These are phyloP conservation scores for Cheilosia scutellata DNA, from an alignment of 2,888 invertebrate genomes.

Conservation along the genomic window DNA sequence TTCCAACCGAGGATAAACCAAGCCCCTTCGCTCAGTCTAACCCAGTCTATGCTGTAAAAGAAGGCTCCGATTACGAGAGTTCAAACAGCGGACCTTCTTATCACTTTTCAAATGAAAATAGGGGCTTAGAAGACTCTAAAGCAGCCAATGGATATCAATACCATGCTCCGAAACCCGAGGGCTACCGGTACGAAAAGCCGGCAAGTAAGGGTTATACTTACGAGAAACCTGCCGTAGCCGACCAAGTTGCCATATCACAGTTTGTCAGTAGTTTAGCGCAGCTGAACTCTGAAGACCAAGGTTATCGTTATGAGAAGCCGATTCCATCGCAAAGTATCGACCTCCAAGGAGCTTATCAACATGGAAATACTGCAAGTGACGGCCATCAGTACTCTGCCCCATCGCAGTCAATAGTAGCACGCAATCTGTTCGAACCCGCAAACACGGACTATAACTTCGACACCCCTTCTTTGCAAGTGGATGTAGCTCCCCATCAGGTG, in stretches of 20 bases:
- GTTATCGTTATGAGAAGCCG: conserved; percentile 24
- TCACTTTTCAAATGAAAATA: too few species aligned
- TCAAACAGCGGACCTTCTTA: too few species aligned
- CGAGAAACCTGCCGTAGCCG: not conserved
- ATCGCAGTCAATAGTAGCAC: not conserved
- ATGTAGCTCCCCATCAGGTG: too few species aligned
- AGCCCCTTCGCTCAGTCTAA: too few species aligned
- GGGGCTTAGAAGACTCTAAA: too few species aligned
- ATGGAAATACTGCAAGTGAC: not conserved
- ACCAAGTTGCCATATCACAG: conserved; percentile 23
- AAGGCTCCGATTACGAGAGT: too few species aligned
- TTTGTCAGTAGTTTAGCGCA: not conserved
- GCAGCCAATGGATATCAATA: not conserved
- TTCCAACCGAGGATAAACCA: not conserved
- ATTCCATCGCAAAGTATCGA: not conserved
- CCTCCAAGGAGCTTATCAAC: not conserved
- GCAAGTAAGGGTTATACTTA: not conserved
- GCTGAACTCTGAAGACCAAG: conserved; percentile 5
- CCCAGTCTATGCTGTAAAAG: too few species aligned
- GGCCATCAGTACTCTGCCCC: not conserved
- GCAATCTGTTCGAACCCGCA: not conserved
- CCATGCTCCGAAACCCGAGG: not conserved
- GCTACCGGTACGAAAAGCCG: conserved; percentile 11
- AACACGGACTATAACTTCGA: not conserved
- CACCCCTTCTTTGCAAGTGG: too few species aligned